These are phyloP conservation scores for Phalacrocorax brasilianus DNA, from an alignment of 2,113 vertebrate genomes.

Conservation along the genomic window DNA sequence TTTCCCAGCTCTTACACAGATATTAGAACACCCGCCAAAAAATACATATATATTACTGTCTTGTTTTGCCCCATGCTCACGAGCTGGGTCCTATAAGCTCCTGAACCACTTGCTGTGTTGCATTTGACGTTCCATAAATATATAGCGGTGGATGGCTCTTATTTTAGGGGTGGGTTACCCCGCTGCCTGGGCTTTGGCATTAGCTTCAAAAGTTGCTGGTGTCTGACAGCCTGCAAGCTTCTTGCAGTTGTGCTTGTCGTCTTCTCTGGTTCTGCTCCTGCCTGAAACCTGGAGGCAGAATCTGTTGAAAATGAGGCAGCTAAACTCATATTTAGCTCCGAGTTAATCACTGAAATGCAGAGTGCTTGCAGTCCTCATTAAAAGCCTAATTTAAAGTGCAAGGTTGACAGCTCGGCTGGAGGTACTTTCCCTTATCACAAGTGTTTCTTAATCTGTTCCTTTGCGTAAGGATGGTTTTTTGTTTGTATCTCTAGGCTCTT, in stretches of 20 bases:
- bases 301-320: background rate
- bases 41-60: background rate
- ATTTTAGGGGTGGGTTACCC: background rate
- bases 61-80: rapidly evolving
- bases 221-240: background rate
- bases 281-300: background rate
- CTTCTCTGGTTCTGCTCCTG: background rate
- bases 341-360: background rate
- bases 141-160: background rate
- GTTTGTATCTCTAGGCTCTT: background rate
- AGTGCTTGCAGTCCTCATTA: background rate
- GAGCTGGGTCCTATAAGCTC: background rate
- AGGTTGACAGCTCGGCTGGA: slow-evolving; percentile 17
- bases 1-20: background rate
- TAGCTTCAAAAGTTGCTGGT: background rate
- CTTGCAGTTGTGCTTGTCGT: background rate
- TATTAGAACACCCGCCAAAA: background rate
- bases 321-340: background rate
- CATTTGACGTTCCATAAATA: background rate
- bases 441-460: background rate
- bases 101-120: rapidly evolving
- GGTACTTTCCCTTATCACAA: background rate
- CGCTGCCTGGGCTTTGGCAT: background rate
- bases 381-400: slow-evolving; percentile 6
- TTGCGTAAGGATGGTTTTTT: background rate